Base-by-base conservation (phyloP, 2,797 vertebrate species). In the Sphenopsis melanotis region DNA sequence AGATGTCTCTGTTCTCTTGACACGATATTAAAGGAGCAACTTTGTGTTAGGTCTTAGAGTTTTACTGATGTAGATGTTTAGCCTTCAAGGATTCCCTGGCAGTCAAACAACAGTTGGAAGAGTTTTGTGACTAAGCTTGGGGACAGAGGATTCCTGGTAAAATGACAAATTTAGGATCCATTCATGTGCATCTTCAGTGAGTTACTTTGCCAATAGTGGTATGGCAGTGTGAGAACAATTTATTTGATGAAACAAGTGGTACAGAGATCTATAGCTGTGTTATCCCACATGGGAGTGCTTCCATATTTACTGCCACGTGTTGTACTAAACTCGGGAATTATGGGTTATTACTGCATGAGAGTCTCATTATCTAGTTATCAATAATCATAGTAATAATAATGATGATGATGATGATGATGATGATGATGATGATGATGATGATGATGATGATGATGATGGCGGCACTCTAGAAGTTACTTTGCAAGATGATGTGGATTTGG, bases 161-260 rank as follows among this genome's bases (percentile, higher is more conserved):
- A 81, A 75, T 56, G 36, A n/a, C 27, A 26, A 42, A 72, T 59
- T 57, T 34, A 37, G 42, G 20, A 56, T 68, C 34, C 11, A 8
- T 16, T 49, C 4, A 16, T 71, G 27, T 16, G 4, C 50, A 19
- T 34, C n/a, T 56, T 65, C 39, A 55, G n/a, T 68, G 69, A 16
- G 24, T 57, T 37, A 49, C 11, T 66, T 34, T 74, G 23, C 37
- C 19, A 83, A 1, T 47, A 0, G 0, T 15, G 5, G 0, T 41
- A 36, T 17, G 11, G 32, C 36, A 68, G 7, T 30, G 17, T 22
- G 55, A 53, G 41, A 84, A 24, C 7, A 36, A 24, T 41, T 78
- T 81, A 50, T 71, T 50, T 37, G 30, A 37, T 32, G 9, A 30
- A 65, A 53, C 12, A 53, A 71, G 6, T 15, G 34, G 19, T 30